These are phyloP conservation scores for Diabrotica virgifera DNA, from an alignment of 1,140 invertebrate genomes.

Conservation along the genomic window DNA sequence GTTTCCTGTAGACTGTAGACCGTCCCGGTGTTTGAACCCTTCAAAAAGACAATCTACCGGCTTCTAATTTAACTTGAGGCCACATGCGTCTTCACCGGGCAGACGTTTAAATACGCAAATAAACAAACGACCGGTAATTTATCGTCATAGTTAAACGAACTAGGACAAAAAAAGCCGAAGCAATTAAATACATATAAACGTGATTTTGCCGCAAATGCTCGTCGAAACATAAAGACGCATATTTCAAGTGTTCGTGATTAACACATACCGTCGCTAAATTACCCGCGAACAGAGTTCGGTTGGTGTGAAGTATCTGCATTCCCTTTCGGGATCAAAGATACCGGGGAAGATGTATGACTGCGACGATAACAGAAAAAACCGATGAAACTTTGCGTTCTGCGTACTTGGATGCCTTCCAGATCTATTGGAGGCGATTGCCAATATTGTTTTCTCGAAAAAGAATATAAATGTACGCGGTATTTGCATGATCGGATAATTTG, in stretches of 20 bases:
- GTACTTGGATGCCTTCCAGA: conserved; percentile 29
- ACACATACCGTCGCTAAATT: conserved; percentile 36
- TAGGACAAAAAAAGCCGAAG: neutral
- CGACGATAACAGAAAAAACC: conserved; percentile 27
- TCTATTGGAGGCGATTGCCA: neutral
- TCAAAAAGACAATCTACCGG: too few species aligned
- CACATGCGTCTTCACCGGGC: neutral
- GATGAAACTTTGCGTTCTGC: conserved; percentile 18
- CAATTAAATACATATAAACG: conserved; percentile 1
- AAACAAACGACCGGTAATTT: neutral
- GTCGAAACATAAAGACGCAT: conserved; percentile 18
- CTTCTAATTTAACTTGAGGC: neutral
- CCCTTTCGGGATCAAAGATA: conserved; percentile 29
- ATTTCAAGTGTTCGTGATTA: conserved; percentile 32
- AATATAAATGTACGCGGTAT: too few species aligned
- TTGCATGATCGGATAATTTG: too few species aligned
- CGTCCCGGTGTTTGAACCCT: too few species aligned
- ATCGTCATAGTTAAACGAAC: conserved; percentile 2
- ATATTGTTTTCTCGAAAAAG: too few species aligned
- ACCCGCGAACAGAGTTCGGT: conserved; percentile 32
- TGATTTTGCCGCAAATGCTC: conserved; percentile 3
- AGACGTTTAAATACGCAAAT: neutral
- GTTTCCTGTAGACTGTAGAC: too few species aligned
- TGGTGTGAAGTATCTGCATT: conserved; percentile 36
- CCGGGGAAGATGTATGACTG: conserved; percentile 28